Conservation (phyloP, 2,888 invertebrate species). For the Drosophila setosimentum region DNA sequence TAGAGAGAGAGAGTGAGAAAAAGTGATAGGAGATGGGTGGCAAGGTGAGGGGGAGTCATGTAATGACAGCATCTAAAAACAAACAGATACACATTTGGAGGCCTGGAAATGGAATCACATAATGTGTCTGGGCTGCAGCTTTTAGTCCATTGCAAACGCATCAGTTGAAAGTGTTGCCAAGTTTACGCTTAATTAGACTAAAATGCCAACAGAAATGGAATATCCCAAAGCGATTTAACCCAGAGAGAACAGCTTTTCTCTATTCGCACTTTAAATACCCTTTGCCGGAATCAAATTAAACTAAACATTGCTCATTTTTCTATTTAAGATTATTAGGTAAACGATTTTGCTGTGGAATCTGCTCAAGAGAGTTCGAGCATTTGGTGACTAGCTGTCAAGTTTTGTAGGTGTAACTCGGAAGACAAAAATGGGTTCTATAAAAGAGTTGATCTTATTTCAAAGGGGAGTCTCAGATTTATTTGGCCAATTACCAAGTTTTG, state of each 20-base stretch:
- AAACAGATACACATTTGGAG: conserved; percentile 34
- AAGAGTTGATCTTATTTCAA: neutral
- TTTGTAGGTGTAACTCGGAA: too few relatives aligned
- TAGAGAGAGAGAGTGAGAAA: neutral
- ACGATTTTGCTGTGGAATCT: neutral
- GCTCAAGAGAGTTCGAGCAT: neutral
- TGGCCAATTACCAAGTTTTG: neutral
- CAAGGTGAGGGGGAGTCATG: neutral
- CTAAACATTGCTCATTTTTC: neutral
- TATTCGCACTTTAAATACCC: neutral
- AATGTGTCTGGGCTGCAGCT: conserved; percentile 42
- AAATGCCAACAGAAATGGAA: conserved; percentile 47
- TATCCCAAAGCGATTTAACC: neutral
- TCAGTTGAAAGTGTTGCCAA: conserved; percentile 70
- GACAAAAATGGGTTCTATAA: fast-evolving
- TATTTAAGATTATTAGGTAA: neutral
- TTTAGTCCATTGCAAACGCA: conserved; percentile 25
- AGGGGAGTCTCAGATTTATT: fast-evolving
- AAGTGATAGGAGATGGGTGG: neutral
- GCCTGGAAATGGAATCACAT: conserved; percentile 35
- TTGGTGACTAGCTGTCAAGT: neutral
- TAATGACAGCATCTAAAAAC: conserved; percentile 45
- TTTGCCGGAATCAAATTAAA: neutral
- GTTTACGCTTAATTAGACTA: conserved; percentile 78
- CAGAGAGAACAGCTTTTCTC: neutral